These are phyloP conservation scores for Lepus townsendii DNA, from an alignment of 2,797 vertebrate species.

Conservation along the genomic window DNA sequence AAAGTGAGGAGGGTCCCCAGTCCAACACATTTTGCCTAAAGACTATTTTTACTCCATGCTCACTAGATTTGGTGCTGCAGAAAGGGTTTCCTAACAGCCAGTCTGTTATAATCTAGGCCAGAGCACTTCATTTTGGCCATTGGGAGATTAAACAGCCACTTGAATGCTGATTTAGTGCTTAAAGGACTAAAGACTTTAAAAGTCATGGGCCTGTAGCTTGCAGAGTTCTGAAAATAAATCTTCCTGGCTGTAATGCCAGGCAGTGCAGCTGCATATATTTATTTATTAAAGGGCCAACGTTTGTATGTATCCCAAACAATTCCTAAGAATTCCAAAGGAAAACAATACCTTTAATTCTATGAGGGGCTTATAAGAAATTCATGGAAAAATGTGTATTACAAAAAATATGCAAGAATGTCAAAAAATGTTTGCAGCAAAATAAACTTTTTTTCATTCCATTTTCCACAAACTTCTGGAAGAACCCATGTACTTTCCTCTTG, in stretches of 20 bases:
- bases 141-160: constrained; percentile 73
- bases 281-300: constrained; percentile 50
- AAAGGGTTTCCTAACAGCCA: constrained; percentile 65
- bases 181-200: constrained; percentile 80
- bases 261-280: constrained; percentile 23
- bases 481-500: background rate
- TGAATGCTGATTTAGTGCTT: constrained; percentile 76
- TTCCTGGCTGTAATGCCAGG: constrained; percentile 38
- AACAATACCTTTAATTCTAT: background rate
- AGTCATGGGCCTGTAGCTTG: constrained; percentile 66
- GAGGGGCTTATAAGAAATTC: too few species aligned
- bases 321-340: constrained; percentile 66
- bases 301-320: constrained; percentile 40
- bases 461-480: too few species aligned
- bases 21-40: background rate
- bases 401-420: too few species aligned
- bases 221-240: constrained; percentile 73
- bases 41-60: constrained; percentile 16
- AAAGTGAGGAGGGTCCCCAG: background rate
- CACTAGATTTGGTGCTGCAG: constrained; percentile 4
- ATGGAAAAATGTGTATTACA: too few species aligned
- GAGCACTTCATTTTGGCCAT: constrained; percentile 70
- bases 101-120: constrained; percentile 66
- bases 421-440: too few species aligned
- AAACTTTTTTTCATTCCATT: too few species aligned